Percentiles rank a stretch among this genome's conserved stretches.
Conservation (phyloP, 2,113 vertebrate genomes). For the Embiotoca jacksoni region DNA sequence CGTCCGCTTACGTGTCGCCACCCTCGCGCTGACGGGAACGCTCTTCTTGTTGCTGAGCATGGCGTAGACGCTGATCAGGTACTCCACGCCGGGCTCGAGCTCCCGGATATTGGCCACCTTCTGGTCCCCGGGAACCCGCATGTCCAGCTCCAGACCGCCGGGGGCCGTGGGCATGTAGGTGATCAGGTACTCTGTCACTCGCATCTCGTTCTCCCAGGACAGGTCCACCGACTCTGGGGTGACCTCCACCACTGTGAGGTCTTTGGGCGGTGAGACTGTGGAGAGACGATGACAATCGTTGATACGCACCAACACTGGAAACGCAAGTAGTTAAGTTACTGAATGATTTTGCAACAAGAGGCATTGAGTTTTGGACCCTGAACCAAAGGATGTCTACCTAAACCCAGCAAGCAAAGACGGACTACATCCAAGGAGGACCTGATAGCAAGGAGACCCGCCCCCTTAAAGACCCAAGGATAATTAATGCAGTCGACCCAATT, state of each 20-base stretch:
- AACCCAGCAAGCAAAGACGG: neutral
- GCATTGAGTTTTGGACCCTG: neutral
- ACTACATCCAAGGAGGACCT: neutral
- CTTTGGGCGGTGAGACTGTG: conserved; percentile 93
- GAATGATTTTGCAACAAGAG: too few species aligned
- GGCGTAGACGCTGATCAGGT: conserved; percentile 95
- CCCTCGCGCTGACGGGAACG: conserved; percentile 93
- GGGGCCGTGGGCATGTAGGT: conserved; percentile 90
- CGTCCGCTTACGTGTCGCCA: conserved; percentile 91
- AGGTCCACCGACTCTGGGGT: conserved; percentile 93
- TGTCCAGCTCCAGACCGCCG: conserved; percentile 92
- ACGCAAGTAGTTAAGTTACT: too few species aligned
- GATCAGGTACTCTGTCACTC: conserved; percentile 91
- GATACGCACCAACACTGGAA: neutral
- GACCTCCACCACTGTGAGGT: conserved; percentile 90
- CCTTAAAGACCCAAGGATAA: too few species aligned
- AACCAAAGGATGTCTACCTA: neutral
- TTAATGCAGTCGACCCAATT: neutral
- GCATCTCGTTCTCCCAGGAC: conserved; percentile 94
- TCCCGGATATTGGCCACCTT: conserved; percentile 89
- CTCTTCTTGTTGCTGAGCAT: conserved; percentile 95
- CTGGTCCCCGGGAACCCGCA: conserved; percentile 91
- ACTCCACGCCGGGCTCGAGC: conserved; percentile 95
- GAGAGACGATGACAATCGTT: conserved; percentile 38
- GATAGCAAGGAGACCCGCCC: too few species aligned